Percentiles rank a stretch among this genome's conserved stretches.
Conservation (phyloP, 2,797 vertebrate species). For the Cyprinodon diabolis region DNA sequence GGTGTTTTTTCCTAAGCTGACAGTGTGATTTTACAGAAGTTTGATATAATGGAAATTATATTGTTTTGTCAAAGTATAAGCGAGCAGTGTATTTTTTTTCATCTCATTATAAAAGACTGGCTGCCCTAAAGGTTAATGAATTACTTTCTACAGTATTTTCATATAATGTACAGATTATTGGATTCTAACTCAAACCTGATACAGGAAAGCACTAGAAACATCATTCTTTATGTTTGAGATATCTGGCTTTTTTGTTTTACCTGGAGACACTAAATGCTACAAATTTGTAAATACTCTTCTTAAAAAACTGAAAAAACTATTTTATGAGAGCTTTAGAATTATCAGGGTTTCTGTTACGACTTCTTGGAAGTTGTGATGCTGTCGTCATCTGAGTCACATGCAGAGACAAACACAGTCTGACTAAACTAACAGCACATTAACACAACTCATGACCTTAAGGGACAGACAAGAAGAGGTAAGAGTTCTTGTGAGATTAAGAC, state of each 20-base stretch:
- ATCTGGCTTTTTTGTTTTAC: neutral
- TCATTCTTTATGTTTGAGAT: neutral
- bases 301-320: neutral
- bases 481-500: neutral
- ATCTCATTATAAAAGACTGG: conserved; percentile 18
- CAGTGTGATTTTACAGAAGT: no score
- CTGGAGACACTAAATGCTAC: neutral
- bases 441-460: neutral
- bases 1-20: no score
- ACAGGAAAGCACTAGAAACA: conserved; percentile 6
- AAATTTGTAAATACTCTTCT: neutral
- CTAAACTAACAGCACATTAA: neutral
- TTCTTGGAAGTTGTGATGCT: neutral
- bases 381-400: neutral
- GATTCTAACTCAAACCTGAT: conserved; percentile 18
- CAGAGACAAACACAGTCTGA: neutral
- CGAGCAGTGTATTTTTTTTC: neutral
- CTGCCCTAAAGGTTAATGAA: conserved; percentile 14
- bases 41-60: no score
- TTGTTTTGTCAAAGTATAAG: no score
- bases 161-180: conserved; percentile 51
- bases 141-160: conserved; percentile 42
- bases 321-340: neutral
- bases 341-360: neutral
- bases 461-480: neutral